These are phyloP conservation scores for Drosophila rufa DNA, from an alignment of 1,140 invertebrate species.

Conservation along the genomic window DNA sequence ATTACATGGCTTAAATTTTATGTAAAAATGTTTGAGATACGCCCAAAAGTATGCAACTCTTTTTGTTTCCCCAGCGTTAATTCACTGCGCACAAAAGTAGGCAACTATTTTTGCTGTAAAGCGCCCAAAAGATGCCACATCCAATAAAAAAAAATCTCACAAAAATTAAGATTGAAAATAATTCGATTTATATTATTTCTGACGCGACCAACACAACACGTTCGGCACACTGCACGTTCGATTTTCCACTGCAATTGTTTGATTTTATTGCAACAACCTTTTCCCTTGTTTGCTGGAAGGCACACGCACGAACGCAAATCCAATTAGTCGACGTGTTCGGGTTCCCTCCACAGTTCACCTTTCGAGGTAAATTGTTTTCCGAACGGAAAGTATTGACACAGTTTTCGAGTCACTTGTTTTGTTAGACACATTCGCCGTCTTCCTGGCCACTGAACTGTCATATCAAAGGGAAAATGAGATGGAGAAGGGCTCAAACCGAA, in stretches of 20 bases:
- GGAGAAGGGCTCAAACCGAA: constrained; percentile 16
- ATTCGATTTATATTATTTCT: constrained; percentile 10
- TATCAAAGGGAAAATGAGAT: constrained; percentile 11
- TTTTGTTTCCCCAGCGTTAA: not conserved
- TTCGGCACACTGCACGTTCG: constrained; percentile 72
- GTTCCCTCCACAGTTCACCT: constrained; percentile 31
- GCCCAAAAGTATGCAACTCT: constrained; percentile 17
- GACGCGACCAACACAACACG: constrained; percentile 61
- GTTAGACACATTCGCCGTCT: constrained; percentile 60
- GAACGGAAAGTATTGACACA: constrained; percentile 77
- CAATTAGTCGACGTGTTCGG: constrained; percentile 57
- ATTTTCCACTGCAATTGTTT: constrained; percentile 79
- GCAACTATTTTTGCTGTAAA: not conserved
- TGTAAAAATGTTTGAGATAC: not conserved
- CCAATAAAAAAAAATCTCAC: not conserved
- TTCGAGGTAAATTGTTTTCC: constrained; percentile 58
- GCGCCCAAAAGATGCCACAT: constrained; percentile 37
- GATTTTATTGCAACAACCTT: constrained; percentile 75
- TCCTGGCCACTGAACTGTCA: constrained; percentile 56
- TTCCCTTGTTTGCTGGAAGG: constrained; percentile 64
- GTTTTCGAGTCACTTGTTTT: constrained; percentile 54
- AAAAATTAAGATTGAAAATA: constrained; percentile 4
- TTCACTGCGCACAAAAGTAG: constrained; percentile 28
- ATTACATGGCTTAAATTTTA: not conserved
- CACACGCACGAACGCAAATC: constrained; percentile 64